These are phyloP conservation scores for Sinocyclocheilus rhinocerous DNA, from an alignment of 2,113 vertebrate species.

Conservation along the genomic window DNA sequence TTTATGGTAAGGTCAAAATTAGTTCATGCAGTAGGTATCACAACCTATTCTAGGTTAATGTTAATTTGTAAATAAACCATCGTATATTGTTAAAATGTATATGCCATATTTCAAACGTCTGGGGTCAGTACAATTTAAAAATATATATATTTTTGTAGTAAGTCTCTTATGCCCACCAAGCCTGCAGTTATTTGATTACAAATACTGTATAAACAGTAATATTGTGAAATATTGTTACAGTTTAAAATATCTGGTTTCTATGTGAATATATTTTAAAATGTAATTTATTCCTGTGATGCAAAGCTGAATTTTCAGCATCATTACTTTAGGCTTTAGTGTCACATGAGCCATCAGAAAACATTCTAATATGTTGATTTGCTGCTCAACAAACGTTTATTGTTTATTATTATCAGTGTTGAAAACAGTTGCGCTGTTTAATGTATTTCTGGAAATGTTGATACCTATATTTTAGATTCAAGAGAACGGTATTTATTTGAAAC, in stretches of 20 bases:
- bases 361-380: neutral
- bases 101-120: neutral
- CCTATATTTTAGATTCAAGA: neutral
- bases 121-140: neutral
- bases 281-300: neutral
- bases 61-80: neutral
- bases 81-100: neutral
- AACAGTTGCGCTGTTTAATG: neutral
- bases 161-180: neutral
- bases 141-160: too few species aligned
- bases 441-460: neutral
- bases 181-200: neutral
- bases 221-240: too few species aligned
- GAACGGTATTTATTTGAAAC: neutral
- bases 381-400: neutral
- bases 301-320: neutral
- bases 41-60: neutral
- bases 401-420: neutral
- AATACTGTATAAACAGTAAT: neutral
- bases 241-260: neutral
- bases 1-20: neutral
- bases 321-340: neutral
- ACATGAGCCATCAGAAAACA: neutral
- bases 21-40: neutral
- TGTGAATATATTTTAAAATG: too few species aligned